Evolutionary conservation across 53 echinoderm and acorn worm species (phyloP), one percentile per base, ranked within the genome.

Genomic region (Temnopleurus reevesii): DNA sequence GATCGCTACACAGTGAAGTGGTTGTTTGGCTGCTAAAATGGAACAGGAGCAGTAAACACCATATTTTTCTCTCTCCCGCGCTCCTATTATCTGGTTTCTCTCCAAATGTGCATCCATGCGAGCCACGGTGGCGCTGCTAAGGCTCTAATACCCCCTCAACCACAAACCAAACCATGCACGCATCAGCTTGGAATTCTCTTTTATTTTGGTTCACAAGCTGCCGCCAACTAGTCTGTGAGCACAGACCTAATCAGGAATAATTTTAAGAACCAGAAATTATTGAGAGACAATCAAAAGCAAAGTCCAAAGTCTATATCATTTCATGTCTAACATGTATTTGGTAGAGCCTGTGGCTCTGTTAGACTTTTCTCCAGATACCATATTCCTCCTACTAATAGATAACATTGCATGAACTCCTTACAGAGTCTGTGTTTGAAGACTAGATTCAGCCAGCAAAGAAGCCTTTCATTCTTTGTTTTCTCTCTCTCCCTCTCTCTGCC

Each of bases 151-250:
- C 80, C 51, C 80, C 51, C 51, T 80, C 80, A 80, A 80, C 80
- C 80, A 80, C 80, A 80, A 43, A 80, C 80, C 51, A n/a, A n/a
- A n/a, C n/a, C n/a, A n/a, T n/a, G n/a, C n/a, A 71, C 71, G 71
- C 71, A 71, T 71, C 71, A 41, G 38, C 71, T 13, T n/a, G 71
- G 71, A 71, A 71, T 71, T 71, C n/a, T 38, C 71, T 71, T 71
- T 41, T 71, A 41, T 41, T 71, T 71, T 38, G 38, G n/a, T n/a
- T n/a, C 41, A 35, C 1, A 18, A 41, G 71, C 71, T 10, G n/a
- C 41, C 36, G 41, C 71, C 71, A 71, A 63, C 33, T 29, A 31
- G 63, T n/a, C n/a, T n/a, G n/a, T n/a, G n/a, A n/a, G n/a, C n/a
- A n/a, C n/a, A n/a, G n/a, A n/a, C n/a, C n/a, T n/a, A n/a, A n/a